These are phyloP conservation scores for Cirrhinus molitorella DNA, from an alignment of 2,797 vertebrate species.

Conservation along the genomic window DNA sequence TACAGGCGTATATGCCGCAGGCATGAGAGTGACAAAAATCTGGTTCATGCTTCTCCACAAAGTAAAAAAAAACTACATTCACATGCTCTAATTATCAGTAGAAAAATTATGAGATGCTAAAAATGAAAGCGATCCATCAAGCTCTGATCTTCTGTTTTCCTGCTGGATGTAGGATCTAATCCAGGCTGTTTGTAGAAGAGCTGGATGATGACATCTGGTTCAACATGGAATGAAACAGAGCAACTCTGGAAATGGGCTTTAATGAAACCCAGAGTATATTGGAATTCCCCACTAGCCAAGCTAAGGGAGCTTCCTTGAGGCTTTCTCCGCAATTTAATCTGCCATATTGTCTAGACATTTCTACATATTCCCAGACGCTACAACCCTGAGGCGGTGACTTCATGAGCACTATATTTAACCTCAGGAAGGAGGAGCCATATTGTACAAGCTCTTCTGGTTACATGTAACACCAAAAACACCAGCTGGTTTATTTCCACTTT, in stretches of 20 bases:
- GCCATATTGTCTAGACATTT: constrained; percentile 51
- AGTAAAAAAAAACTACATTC: constrained; percentile 17
- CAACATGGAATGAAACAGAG: constrained; percentile 49
- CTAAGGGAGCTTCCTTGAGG: constrained; percentile 46
- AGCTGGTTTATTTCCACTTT: not conserved
- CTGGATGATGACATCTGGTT: constrained; percentile 48
- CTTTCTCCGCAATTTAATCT: constrained; percentile 38
- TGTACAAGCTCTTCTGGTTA: constrained; percentile 24
- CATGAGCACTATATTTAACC: constrained; percentile 47
- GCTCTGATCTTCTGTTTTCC: constrained; percentile 51
- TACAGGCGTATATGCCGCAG: constrained; percentile 27
- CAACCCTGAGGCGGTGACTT: constrained; percentile 42
- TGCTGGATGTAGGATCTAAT: constrained; percentile 47
- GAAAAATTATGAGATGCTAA: constrained; percentile 38
- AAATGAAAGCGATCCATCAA: constrained; percentile 54
- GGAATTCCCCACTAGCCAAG: constrained; percentile 45
- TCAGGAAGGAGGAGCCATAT: constrained; percentile 42
- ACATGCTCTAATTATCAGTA: constrained; percentile 44
- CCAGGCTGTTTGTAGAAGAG: constrained; percentile 48
- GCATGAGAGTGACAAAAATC: constrained; percentile 12
- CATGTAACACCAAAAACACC: not conserved
- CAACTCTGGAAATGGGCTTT: constrained; percentile 43
- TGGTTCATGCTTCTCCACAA: constrained; percentile 37
- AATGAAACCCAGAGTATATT: constrained; percentile 41
- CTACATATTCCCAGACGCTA: constrained; percentile 50